These are phyloP conservation scores for Aspidiotus destructor DNA, from an alignment of 2,888 invertebrate genomes.

Conservation along the genomic window DNA sequence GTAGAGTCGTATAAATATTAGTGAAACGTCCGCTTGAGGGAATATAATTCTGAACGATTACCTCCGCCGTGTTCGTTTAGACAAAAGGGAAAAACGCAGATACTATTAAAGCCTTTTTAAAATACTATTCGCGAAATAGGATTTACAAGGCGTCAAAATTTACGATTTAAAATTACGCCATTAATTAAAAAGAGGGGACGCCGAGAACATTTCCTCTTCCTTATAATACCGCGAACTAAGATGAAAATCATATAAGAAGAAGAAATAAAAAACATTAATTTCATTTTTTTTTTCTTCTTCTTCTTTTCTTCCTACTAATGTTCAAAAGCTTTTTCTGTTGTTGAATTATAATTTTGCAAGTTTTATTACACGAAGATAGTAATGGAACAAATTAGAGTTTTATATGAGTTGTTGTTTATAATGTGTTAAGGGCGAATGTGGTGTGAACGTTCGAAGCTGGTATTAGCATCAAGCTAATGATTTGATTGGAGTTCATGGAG, in stretches of 20 bases:
- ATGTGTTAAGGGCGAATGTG: too few relatives aligned
- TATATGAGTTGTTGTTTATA: too few relatives aligned
- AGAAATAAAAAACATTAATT: conserved; percentile 1
- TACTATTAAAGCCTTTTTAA: conserved; percentile 31
- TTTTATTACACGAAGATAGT: background rate
- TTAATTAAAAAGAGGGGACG: conserved; percentile 16
- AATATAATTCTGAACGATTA: conserved; percentile 8
- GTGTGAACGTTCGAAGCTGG: too few relatives aligned
- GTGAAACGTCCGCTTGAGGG: background rate
- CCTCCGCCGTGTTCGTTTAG: conserved; percentile 9
- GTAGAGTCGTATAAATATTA: background rate
- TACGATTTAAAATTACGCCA: conserved; percentile 31
- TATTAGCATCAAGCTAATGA: too few relatives aligned
- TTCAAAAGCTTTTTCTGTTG: background rate
- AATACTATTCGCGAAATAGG: conserved; percentile 29
- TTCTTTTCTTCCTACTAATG: background rate
- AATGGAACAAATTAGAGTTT: too few relatives aligned
- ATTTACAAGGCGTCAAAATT: conserved; percentile 32
- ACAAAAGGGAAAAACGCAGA: conserved; percentile 24
- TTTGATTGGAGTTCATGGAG: too few relatives aligned
- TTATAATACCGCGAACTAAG: background rate
- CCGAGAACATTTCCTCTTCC: background rate
- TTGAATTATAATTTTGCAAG: background rate
- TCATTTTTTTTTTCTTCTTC: background rate
- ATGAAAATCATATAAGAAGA: background rate